phyloP scores from a whole-genome alignment of 1,140 invertebrate species.

The Nomia melanderi region DNA sequence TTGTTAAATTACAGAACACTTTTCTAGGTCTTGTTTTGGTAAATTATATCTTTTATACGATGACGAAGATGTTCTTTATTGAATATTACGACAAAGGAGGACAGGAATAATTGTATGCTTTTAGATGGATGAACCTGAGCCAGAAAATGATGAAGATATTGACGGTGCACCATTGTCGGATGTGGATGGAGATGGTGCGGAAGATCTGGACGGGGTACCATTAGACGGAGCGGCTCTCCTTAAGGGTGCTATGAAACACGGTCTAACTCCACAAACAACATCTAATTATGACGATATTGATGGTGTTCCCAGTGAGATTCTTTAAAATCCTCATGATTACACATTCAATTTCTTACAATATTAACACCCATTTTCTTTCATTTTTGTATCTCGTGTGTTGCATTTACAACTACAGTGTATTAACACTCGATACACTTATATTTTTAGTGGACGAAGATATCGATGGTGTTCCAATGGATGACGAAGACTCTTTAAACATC shows the following conservation, averaged over 20 bases:
- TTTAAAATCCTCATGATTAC: slow-evolving; percentile 21
- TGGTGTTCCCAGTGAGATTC: slow-evolving; percentile 86
- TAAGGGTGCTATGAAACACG: slow-evolving; percentile 85
- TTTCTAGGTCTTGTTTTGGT: slow-evolving; percentile 88
- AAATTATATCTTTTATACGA: slow-evolving; percentile 35
- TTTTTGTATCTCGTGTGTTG: no score
- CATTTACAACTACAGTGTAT: not conserved
- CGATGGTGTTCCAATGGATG: slow-evolving; percentile 90
- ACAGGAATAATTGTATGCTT: slow-evolving; percentile 15
- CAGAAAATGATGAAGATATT: slow-evolving; percentile 82
- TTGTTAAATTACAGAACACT: slow-evolving; percentile 94
- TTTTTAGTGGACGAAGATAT: slow-evolving; percentile 90
- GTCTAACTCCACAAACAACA: slow-evolving; percentile 76
- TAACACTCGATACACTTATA: not conserved
- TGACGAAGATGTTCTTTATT: not conserved
- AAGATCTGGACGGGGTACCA: slow-evolving; percentile 90
- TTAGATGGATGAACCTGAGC: slow-evolving; percentile 76
- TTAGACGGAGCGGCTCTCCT: slow-evolving; percentile 91
- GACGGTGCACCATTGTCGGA: slow-evolving; percentile 86
- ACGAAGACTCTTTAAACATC: slow-evolving; percentile 73
- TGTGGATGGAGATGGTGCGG: slow-evolving; percentile 83
- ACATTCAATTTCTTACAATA: not conserved
- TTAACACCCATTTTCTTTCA: no score
- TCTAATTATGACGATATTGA: slow-evolving; percentile 86
- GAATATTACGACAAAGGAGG: not conserved